phyloP scores from a whole-genome alignment of 2,113 vertebrate genomes.

The Raja brachyura region DNA sequence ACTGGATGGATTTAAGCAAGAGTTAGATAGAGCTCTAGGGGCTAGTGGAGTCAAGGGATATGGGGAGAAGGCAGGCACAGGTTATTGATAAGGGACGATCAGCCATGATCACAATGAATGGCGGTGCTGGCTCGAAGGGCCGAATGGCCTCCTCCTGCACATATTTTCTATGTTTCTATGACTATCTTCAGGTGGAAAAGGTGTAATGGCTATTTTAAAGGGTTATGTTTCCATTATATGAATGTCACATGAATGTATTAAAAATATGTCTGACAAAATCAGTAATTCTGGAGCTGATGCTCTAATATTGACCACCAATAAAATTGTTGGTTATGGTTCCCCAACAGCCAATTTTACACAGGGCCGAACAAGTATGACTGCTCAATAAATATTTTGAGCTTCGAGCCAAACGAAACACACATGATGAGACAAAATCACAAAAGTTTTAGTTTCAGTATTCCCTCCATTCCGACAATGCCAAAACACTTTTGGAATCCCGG shows the following conservation, averaged over 20 bases:
- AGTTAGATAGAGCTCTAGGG: no score
- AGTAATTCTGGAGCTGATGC: neutral
- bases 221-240: neutral
- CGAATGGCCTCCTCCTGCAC: no score
- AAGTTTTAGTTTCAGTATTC: neutral
- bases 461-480: neutral
- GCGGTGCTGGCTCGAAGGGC: no score
- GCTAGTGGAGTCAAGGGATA: no score
- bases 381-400: neutral
- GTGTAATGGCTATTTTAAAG: neutral
- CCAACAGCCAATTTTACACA: neutral
- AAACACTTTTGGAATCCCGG: slow-evolving; percentile 34
- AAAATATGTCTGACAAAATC: neutral
- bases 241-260: neutral
- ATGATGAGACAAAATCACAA: neutral
- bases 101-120: no score
- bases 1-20: no score
- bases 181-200: neutral
- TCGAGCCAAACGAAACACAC: neutral
- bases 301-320: neutral
- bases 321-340: neutral
- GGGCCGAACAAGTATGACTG: neutral
- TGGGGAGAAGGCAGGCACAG: no score
- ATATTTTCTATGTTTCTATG: no score
- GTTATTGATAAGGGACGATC: no score